These are phyloP conservation scores for Dynastes tityus DNA, from an alignment of 2,888 invertebrate genomes.

Conservation along the genomic window DNA sequence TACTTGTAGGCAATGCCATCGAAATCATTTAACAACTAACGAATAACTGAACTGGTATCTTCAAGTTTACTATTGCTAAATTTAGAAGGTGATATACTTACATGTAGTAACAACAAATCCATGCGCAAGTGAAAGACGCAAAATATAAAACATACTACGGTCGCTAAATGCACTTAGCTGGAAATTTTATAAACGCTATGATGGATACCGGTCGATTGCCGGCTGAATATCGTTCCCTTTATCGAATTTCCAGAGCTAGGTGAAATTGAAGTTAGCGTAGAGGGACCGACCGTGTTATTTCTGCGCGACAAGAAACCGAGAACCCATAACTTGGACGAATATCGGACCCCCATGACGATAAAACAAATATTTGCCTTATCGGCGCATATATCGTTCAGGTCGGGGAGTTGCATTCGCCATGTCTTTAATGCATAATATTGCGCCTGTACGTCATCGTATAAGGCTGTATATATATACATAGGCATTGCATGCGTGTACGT, in stretches of 20 bases:
- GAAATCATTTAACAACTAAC: not conserved
- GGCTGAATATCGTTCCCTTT: constrained; percentile 38
- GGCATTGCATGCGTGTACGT: not conserved
- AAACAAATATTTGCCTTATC: constrained; percentile 53
- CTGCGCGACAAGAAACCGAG: constrained; percentile 34
- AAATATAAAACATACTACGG: too few relatives aligned
- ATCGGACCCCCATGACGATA: constrained; percentile 53
- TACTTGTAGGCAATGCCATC: not conserved
- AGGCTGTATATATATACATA: not conserved
- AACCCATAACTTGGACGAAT: constrained; percentile 48
- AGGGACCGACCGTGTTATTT: constrained; percentile 7
- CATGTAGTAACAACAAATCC: not conserved
- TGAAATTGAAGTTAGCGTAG: constrained; percentile 47
- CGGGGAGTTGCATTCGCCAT: constrained; percentile 27
- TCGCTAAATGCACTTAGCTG: not conserved
- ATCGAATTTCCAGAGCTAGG: constrained; percentile 48
- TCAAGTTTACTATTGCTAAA: not conserved
- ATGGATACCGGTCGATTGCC: constrained; percentile 28
- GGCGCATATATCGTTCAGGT: constrained; percentile 23
- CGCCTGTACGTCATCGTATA: not conserved
- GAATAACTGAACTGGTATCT: not conserved
- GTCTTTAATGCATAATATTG: not conserved
- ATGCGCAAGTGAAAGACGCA: not conserved
- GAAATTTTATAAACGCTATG: constrained; percentile 38
- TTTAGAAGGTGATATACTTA: not conserved